Percentiles rank a stretch among this genome's conserved stretches.
phyloP scores from a whole-genome alignment of 2,113 vertebrate genomes.

The Empidonax alnorum region DNA sequence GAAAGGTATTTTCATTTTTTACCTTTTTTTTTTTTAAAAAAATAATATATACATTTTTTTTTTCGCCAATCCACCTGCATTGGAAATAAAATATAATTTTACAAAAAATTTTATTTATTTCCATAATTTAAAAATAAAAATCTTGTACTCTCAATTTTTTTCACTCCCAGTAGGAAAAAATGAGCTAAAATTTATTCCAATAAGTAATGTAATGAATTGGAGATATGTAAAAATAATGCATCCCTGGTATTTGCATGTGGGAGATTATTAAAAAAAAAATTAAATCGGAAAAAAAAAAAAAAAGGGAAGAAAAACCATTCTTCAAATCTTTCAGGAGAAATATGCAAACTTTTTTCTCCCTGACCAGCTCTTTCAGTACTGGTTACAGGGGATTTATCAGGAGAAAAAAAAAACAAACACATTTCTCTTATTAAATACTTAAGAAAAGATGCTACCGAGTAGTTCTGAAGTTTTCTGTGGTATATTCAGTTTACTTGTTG shows the following conservation, averaged over 20 bases:
- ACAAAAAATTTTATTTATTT: background rate
- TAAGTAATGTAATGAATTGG: background rate
- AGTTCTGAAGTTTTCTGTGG: background rate
- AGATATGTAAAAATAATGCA: background rate
- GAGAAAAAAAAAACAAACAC: accelerated
- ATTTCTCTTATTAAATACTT: background rate
- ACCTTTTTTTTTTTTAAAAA: background rate
- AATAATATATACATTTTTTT: too few relatives aligned
- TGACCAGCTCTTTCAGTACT: background rate
- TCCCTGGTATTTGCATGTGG: background rate
- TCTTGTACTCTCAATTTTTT: background rate
- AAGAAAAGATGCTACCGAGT: background rate
- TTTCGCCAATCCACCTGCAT: background rate
- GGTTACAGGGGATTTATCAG: background rate
- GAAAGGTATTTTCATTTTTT: background rate
- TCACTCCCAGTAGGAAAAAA: background rate
- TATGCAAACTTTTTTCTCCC: background rate
- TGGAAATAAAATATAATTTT: background rate
- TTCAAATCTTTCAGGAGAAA: too few relatives aligned
- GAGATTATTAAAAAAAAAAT: background rate
- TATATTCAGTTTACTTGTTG: background rate
- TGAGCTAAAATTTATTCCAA: background rate
- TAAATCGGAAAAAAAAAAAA: too few relatives aligned
- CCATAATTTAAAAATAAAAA: background rate
- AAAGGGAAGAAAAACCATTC: too few relatives aligned